A percentile compares a stretch with the other conserved stretches of the same genome.
Conservation (phyloP, 2,888 invertebrate species). For the Diplazon laetatorius region DNA sequence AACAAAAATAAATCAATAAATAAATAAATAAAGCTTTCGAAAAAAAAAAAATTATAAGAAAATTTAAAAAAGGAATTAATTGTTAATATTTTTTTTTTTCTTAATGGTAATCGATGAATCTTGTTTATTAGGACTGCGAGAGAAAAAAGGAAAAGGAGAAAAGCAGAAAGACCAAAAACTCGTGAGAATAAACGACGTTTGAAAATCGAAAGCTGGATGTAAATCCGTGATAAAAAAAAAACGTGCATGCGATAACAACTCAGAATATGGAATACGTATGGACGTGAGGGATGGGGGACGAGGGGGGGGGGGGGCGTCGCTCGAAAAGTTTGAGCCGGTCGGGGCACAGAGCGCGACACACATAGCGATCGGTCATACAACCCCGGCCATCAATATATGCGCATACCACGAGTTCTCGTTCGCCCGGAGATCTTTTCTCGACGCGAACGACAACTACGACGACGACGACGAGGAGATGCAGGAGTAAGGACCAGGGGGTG, state of each 20-base stretch:
- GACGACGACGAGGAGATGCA: slow-evolving; percentile 1
- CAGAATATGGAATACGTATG: too few relatives aligned
- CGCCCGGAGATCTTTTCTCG: slow-evolving; percentile 52
- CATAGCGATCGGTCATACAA: slow-evolving; percentile 56
- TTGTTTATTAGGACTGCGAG: too few relatives aligned
- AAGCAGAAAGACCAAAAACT: too few relatives aligned
- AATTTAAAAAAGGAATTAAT: too few relatives aligned
- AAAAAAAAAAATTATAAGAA: slow-evolving; percentile 54
- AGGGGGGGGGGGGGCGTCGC: too few relatives aligned
- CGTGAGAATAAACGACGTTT: neutral
- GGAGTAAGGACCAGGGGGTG: neutral
- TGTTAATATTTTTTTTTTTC: too few relatives aligned
- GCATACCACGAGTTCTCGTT: slow-evolving; percentile 53
- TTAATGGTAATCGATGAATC: too few relatives aligned
- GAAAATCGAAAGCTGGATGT: slow-evolving; percentile 8
- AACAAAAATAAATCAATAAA: slow-evolving; percentile 48
- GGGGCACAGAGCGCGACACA: too few relatives aligned
- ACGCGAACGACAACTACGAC: slow-evolving; percentile 30
- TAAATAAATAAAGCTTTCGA: slow-evolving; percentile 67
- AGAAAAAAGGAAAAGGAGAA: too few relatives aligned
- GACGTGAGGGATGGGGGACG: too few relatives aligned
- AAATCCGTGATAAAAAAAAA: slow-evolving; percentile 29
- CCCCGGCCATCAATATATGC: slow-evolving; percentile 62
- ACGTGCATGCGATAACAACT: neutral
- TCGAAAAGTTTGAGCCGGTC: slow-evolving; percentile 33